Evolutionary conservation across 2,888 invertebrate species (phyloP).

Genomic region (Hyalella azteca): DNA sequence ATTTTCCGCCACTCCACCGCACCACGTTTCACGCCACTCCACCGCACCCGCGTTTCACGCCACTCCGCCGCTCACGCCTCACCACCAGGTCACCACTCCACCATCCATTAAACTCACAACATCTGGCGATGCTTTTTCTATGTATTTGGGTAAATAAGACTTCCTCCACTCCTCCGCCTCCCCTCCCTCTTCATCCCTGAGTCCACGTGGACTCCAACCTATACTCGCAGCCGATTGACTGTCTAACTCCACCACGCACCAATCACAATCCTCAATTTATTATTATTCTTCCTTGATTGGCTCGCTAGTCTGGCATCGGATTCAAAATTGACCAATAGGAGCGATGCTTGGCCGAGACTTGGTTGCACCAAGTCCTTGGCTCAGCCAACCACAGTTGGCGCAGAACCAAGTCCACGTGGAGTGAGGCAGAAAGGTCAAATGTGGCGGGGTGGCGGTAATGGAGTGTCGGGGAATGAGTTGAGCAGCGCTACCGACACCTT

Average conservation of each 20-base stretch:
- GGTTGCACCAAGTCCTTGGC: neutral
- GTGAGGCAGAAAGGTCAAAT: neutral
- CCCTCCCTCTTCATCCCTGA: neutral
- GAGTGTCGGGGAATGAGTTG: constrained; percentile 37
- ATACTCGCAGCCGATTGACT: neutral
- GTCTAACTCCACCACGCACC: neutral
- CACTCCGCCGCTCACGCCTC: neutral
- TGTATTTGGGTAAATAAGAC: constrained; percentile 32
- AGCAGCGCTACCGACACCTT: constrained; percentile 36
- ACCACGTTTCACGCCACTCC: neutral
- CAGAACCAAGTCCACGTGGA: neutral
- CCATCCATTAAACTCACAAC: constrained; percentile 40
- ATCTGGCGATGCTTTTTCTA: constrained; percentile 38
- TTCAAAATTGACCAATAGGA: constrained; percentile 2
- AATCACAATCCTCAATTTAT: constrained; percentile 12
- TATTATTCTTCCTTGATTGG: neutral
- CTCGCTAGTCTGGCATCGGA: neutral
- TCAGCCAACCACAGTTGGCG: neutral
- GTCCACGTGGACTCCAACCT: neutral
- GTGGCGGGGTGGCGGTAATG: constrained; percentile 34
- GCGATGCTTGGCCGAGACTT: neutral
- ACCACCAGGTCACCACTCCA: constrained; percentile 23
- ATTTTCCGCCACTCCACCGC: neutral
- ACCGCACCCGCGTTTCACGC: neutral
- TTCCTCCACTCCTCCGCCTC: neutral